Percentiles rank a stretch among this genome's conserved stretches.
phyloP scores from a whole-genome alignment of 2,797 vertebrate genomes.

The Pangasius larnaudii region DNA sequence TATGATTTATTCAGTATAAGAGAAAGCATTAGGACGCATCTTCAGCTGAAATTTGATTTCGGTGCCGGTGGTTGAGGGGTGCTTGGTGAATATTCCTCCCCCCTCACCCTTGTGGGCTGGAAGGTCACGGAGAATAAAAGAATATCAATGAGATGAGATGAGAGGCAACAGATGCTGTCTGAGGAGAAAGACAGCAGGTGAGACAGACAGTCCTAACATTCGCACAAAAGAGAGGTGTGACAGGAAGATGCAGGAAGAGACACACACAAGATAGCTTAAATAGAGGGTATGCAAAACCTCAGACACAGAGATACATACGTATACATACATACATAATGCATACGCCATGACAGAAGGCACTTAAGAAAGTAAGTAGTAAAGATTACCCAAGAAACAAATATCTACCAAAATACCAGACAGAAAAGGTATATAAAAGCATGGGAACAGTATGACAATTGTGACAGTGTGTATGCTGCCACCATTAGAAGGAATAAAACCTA shows the following conservation, averaged over 20 bases:
- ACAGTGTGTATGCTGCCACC: neutral
- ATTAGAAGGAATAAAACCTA: neutral
- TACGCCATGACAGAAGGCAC: neutral
- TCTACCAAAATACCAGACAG: neutral
- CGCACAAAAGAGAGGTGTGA: conserved; percentile 45
- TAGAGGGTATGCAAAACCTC: conserved; percentile 12
- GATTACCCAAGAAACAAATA: neutral
- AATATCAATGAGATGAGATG: conserved; percentile 74
- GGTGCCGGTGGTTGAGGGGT: conserved; percentile 24
- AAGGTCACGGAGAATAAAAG: conserved; percentile 75
- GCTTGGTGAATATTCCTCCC: conserved; percentile 60
- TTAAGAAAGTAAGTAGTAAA: neutral
- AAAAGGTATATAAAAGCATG: neutral
- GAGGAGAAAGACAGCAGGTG: conserved; percentile 66
- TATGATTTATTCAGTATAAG: conserved; percentile 37
- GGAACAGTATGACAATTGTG: neutral
- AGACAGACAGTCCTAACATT: conserved; percentile 44
- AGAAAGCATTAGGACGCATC: conserved; percentile 24
- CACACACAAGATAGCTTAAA: conserved; percentile 35
- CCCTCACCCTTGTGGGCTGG: conserved; percentile 57
- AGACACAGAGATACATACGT: neutral
- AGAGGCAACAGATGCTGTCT: conserved; percentile 63
- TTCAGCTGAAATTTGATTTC: conserved; percentile 40
- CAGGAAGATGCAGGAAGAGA: neutral
- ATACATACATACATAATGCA: neutral